Evolutionary conservation across 37 sponge, comb jelly and placozoan genomes (phyloP), one percentile per base, ranked within the genome.

Genomic region (Ianthella basta): DNA sequence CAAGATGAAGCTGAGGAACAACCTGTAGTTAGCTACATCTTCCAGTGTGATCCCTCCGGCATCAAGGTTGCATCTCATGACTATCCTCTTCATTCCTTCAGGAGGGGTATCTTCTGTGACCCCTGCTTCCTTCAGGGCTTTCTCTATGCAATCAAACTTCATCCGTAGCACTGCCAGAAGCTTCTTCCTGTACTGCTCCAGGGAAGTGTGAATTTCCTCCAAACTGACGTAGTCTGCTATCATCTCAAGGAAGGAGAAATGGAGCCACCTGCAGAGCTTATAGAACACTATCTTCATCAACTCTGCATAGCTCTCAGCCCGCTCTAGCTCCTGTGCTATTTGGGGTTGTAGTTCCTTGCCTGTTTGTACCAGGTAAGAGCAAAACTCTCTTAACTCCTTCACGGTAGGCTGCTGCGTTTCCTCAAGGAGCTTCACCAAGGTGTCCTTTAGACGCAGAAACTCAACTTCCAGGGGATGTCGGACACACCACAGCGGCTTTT

Each of bases 121-220:
- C n/a, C n/a, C n/a, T n/a, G n/a, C n/a, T n/a, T n/a, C n/a, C n/a
- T n/a, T n/a, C 73, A 37, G 21, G 6, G 23, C 27, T 23, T 37
- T 33, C 37, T 37, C 20, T 72, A 40, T 72, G n/a, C n/a, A n/a
- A n/a, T n/a, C n/a, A 24, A 75, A 50, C 78, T 36, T 75, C 78
- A 39, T n/a, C 33, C 12, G 23, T 12, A 75, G 78, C 23, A 75
- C 78, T 75, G 78, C 10, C 37, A 13, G n/a, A 39, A 75, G 37
- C 54, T 75, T 75, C 18, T 40, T 40, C 53, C 40, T 75, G 78
- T 75, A 75, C 23, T 75, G 44, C 53, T 75, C 78, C 33, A 75
- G n/a, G 12, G n/a, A 36, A 20, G 23, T 38, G 13, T 72, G 21
- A 13, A 37, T 40, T 8, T 12, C 8, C 16, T 33, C 41, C 10